Percentiles rank a stretch among this genome's conserved stretches.
phyloP scores from a whole-genome alignment of 1,140 invertebrate genomes.

The Lucilia cuprina region DNA sequence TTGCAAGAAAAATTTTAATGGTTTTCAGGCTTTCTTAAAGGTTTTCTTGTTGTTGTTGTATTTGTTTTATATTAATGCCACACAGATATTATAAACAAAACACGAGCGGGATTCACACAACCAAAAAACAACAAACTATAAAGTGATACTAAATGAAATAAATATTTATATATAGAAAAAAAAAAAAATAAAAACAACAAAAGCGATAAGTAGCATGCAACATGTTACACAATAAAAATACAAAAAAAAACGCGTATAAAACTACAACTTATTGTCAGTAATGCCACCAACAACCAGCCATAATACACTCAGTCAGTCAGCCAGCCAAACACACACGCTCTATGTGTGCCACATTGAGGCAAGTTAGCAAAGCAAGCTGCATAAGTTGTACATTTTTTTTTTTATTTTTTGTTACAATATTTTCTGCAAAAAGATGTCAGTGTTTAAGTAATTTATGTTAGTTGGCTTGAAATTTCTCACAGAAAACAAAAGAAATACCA shows the following conservation, averaged over 20 bases:
- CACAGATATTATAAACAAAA: not conserved
- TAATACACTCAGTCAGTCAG: too few relatives aligned
- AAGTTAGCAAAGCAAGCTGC: not conserved
- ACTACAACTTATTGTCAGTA: constrained; percentile 7
- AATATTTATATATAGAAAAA: too few relatives aligned
- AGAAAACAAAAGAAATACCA: constrained; percentile 61
- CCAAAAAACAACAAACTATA: not conserved
- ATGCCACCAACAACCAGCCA: too few relatives aligned
- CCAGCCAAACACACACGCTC: not conserved
- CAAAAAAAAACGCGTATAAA: constrained; percentile 21
- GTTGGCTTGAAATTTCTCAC: constrained; percentile 61
- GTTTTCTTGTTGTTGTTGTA: too few relatives aligned
- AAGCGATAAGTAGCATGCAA: constrained; percentile 10
- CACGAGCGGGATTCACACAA: not conserved
- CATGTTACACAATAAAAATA: constrained; percentile 19
- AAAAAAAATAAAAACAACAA: not conserved
- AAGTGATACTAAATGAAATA: not conserved
- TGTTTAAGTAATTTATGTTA: constrained; percentile 60
- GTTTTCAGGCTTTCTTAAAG: not conserved
- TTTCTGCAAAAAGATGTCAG: constrained; percentile 39
- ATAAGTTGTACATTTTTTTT: not conserved
- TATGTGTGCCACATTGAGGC: not conserved
- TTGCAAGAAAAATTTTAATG: constrained; percentile 23
- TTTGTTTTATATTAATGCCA: not conserved
- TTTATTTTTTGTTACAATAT: not conserved